Base-by-base conservation (phyloP, 2,113 vertebrate species). In the Parotia lawesii region DNA sequence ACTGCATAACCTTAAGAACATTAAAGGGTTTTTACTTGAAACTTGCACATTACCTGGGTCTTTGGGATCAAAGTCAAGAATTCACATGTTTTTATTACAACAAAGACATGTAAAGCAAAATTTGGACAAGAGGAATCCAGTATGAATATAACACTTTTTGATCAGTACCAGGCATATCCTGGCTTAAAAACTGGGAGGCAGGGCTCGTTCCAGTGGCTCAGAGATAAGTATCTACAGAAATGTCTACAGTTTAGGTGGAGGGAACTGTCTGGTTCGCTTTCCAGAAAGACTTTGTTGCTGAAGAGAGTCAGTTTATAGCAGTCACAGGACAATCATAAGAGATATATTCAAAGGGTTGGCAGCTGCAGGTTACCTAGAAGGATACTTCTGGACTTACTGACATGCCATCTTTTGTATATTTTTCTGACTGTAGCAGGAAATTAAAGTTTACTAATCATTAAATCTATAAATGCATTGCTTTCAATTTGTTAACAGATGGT, bases 401-500 rank as follows among this genome's bases (percentile, higher is more conserved):
- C 12, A 45, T n/a, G 45, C 22, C 20, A 54, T 47, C 12, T 62
- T 82, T 75, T 66, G 54, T n/a, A 42, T 65, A 81, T 65, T 75
- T 91, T 74, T 76, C 62, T 5, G 9, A 89, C 22, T 73, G 51
- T 33, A 82, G 37, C 35, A 89, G 81, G 67, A 76, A 89, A 87
- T 73, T 33, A 74, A 91, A 76, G 58, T 10, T 69, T 83, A 56
- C 18, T 58, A 87, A 87, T 47, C 1, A 76, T 79, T 89, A 93
- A 42, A 95, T 70, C 42, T 80, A 71, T 62, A 79, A 89, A 70
- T 44, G 66, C 2, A 4, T 60, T 89, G 60, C 60, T 87, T 87
- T 70, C 28, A 72, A 24, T 89, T 85, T 79, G 42, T 89, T 95
- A 95, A 91, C 75, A 89, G 89, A 83, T 24, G 16, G 67, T 71